Percentiles rank a stretch among this genome's conserved stretches.
Evolutionary conservation across 2,888 invertebrate genomes (phyloP).

Genomic region (Antheraea assamensis): DNA sequence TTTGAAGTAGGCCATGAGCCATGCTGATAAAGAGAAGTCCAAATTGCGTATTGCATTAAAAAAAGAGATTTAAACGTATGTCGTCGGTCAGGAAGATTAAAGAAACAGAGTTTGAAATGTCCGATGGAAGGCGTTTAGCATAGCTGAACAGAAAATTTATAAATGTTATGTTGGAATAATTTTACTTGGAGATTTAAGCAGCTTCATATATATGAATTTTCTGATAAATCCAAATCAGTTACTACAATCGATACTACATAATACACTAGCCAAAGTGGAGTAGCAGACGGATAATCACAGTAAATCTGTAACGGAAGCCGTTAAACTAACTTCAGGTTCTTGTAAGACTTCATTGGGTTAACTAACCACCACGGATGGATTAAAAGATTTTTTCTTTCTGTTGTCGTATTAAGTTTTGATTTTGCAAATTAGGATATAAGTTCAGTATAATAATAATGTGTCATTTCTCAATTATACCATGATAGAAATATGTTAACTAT

Average conservation of each 20-base stretch:
- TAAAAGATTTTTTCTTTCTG: not conserved
- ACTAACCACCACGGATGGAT: not conserved
- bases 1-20: too few species aligned
- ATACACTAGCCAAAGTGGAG: constrained; percentile 33
- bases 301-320: constrained; percentile 67
- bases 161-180: too few species aligned
- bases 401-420: not conserved
- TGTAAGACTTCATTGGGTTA: constrained; percentile 55
- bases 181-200: too few species aligned
- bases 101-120: too few species aligned
- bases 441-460: not conserved
- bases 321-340: constrained; percentile 50
- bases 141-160: too few species aligned
- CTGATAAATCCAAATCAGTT: not conserved
- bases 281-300: constrained; percentile 58
- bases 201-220: not conserved
- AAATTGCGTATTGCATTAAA: too few species aligned
- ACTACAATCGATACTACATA: constrained; percentile 35
- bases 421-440: not conserved
- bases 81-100: too few species aligned
- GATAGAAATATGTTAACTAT: too few species aligned
- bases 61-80: too few species aligned
- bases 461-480: not conserved
- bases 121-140: too few species aligned
- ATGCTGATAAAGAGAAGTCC: too few species aligned